Percentiles rank a stretch among this genome's conserved stretches.
These are phyloP conservation scores for Empis livida DNA, from an alignment of 2,888 invertebrate species.

Conservation along the genomic window DNA sequence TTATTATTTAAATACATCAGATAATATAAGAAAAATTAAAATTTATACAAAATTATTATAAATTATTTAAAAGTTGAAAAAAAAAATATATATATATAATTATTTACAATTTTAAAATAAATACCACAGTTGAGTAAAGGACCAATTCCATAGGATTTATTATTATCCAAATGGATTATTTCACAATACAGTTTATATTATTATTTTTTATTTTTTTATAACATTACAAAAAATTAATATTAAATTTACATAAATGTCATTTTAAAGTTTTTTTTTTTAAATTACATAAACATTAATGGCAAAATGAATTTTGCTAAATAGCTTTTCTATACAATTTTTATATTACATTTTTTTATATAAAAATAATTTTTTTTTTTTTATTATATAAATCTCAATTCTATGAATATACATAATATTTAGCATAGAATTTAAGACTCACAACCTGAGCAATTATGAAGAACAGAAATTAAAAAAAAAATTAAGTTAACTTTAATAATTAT, in stretches of 20 bases:
- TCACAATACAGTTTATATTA: background rate
- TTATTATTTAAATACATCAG: background rate
- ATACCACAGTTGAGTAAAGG: slow-evolving; percentile 9
- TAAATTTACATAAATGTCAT: no score
- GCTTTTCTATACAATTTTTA: no score
- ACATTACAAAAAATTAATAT: background rate
- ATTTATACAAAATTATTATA: background rate
- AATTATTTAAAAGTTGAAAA: background rate
- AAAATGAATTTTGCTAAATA: no score
- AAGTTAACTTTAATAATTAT: background rate
- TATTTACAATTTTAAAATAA: slow-evolving; percentile 8
- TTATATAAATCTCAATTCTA: background rate
- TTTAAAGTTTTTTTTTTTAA: background rate
- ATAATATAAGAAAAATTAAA: background rate
- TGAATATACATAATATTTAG: background rate
- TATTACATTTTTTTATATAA: background rate
- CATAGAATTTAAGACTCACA: slow-evolving; percentile 5
- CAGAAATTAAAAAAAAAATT: background rate
- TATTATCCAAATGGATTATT: slow-evolving; percentile 1
- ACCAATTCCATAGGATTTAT: slow-evolving; percentile 3
- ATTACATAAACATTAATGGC: background rate
- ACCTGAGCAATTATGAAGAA: slow-evolving; percentile 6
- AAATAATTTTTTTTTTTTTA: background rate
- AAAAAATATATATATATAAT: slow-evolving; percentile 5
- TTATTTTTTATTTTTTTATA: background rate